Base-by-base conservation (phyloP, 1,140 invertebrate genomes). In the Ridgeia piscesae region DNA sequence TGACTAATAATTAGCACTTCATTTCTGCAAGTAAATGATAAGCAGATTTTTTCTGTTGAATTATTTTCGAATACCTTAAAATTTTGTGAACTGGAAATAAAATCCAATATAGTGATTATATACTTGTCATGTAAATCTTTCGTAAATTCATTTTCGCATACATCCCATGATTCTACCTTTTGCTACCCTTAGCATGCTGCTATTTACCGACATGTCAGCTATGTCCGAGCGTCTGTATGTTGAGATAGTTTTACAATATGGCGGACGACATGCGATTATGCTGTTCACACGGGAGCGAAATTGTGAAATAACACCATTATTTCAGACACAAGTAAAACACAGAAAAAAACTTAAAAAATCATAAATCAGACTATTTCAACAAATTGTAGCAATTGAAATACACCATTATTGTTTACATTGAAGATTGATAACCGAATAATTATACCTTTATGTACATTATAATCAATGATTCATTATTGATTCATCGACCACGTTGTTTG, bases 41-140 rank as follows among this genome's bases (percentile, higher is more conserved):
- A 35, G 48, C 34, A 91, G 31, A 34, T n/a, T 58, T n/a, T 8
- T 48, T 91, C 33, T 27, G 21, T 8, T 35, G 21, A 91, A 91
- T 42, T 17, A 27, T n/a, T n/a, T 48, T 91, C 34, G 14, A 91
- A 89, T 94, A 96, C 95, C 94, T 95, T 94, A 93, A 95, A 96
- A 88, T 95, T 94, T n/a, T n/a, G n/a, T 48, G 96, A 94, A 93
- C 94, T 94, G 96, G 94, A 96, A 96, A 92, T 95, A 95, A 93
- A 95, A 96, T 21, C 96, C 95, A 77, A 95, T 92, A 92, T 95
- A 95, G 91, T 96, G 95, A 93, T 96, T 95, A 95, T 48, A 95
- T 95, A 90, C 95, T 95, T 35, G 96, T 96, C 90, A n/a, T 94
- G 94, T 91, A 93, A 92, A 92, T 91, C 42, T 91, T 35, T 48